A percentile compares a stretch with the other conserved stretches of the same genome.
Evolutionary conservation across 2,113 vertebrate genomes (phyloP).

Genomic region (Casuarius casuarius): DNA sequence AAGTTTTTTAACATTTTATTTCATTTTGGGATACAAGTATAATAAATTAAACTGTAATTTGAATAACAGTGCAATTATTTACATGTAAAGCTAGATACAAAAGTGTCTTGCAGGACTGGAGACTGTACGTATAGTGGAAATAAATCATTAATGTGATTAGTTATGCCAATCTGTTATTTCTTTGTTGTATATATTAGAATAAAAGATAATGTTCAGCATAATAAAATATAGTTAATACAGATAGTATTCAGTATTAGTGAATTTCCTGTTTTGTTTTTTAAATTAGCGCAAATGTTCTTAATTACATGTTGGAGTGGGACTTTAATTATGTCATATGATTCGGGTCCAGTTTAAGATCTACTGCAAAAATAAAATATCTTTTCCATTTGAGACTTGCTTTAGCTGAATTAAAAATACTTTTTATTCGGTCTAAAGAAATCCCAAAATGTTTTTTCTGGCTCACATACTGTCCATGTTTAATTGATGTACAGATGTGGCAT

Average conservation of each 20-base stretch:
- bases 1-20: background rate
- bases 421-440: conserved; percentile 44
- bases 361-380: conserved; percentile 52
- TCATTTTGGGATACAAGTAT: background rate
- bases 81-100: background rate
- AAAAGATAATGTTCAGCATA: background rate
- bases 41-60: background rate
- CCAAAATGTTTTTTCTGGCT: conserved; percentile 60
- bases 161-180: background rate
- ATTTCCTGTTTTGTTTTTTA: background rate
- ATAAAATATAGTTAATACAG: background rate
- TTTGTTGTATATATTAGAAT: background rate
- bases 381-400: conserved; percentile 34
- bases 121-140: background rate
- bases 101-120: background rate
- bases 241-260: background rate
- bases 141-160: background rate
- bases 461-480: conserved; percentile 34
- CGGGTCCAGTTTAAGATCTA: conserved; percentile 24
- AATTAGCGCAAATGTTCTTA: background rate
- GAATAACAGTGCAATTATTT: background rate
- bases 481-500: conserved; percentile 8
- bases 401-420: conserved; percentile 54
- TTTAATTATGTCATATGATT: background rate
- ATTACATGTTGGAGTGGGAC: accelerated